These are phyloP conservation scores for Pempheris klunzingeri DNA, from an alignment of 2,797 vertebrate genomes.

Conservation along the genomic window DNA sequence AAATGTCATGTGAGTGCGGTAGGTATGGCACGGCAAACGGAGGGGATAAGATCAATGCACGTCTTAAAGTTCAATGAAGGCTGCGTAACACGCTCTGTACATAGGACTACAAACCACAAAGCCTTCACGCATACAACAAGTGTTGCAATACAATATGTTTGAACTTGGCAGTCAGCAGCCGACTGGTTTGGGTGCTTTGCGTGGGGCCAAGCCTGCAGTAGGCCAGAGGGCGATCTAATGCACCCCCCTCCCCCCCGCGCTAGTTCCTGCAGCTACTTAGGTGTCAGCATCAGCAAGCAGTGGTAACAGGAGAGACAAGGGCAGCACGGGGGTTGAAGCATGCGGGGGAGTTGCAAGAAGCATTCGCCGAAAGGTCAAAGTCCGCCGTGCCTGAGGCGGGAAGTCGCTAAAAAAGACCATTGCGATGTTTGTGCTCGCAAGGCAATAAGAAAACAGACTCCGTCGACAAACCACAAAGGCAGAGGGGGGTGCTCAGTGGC, in stretches of 20 bases:
- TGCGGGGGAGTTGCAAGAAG: conserved; percentile 3
- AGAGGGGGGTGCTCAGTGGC: background rate
- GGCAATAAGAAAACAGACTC: conserved; percentile 38
- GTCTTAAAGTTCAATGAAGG: conserved; percentile 52
- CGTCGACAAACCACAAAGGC: conserved; percentile 44
- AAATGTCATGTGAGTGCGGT: background rate
- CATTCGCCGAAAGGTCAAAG: conserved; percentile 65
- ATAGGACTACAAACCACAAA: conserved; percentile 38
- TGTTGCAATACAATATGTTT: conserved; percentile 52
- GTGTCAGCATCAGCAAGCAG: conserved; percentile 34
- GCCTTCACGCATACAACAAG: conserved; percentile 15
- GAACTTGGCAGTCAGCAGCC: conserved; percentile 23
- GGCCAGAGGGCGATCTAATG: conserved; percentile 38
- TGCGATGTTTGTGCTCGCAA: conserved; percentile 42
- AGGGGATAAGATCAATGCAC: conserved; percentile 12
- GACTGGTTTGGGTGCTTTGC: conserved; percentile 4
- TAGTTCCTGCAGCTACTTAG: conserved; percentile 35
- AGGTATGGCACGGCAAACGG: background rate
- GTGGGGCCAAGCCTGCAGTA: conserved; percentile 24
- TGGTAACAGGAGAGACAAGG: background rate
- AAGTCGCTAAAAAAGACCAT: conserved; percentile 33
- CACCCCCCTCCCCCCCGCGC: background rate
- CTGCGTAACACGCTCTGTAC: conserved; percentile 53
- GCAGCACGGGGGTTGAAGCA: background rate
- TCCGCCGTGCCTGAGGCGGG: conserved; percentile 33